Conservation (phyloP, 37 sponge, comb jelly and placozoan species). For the Tethya wilhelma region DNA sequence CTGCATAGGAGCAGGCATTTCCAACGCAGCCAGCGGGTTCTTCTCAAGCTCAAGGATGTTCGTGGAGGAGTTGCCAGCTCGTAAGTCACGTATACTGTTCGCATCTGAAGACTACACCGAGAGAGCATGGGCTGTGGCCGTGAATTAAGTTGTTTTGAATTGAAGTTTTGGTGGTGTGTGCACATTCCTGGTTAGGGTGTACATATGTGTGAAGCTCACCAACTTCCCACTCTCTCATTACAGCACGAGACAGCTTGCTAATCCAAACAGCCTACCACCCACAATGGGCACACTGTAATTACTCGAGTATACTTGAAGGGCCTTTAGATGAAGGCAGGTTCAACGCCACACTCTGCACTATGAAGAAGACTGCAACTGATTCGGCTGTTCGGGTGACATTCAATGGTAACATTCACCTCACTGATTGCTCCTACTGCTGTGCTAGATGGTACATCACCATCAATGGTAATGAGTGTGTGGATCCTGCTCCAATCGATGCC, state of each 20-base stretch:
- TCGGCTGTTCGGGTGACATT: constrained; percentile 51
- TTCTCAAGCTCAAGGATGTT: constrained; percentile 57
- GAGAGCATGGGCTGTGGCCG: too few species aligned
- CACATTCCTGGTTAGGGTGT: background rate
- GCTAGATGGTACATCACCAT: constrained; percentile 70
- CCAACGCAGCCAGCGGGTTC: constrained; percentile 58
- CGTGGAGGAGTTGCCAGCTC: constrained; percentile 59
- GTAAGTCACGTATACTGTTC: constrained; percentile 13
- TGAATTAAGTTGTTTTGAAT: too few species aligned
- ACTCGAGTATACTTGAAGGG: background rate
- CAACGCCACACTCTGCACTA: constrained; percentile 18
- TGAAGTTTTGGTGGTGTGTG: background rate
- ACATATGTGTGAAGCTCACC: background rate
- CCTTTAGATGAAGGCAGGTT: constrained; percentile 6
- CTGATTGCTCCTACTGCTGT: constrained; percentile 55
- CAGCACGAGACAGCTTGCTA: constrained; percentile 20
- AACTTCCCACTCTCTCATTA: background rate
- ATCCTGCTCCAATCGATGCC: constrained; percentile 69
- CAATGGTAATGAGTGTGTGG: constrained; percentile 57
- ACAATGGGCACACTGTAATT: constrained; percentile 27
- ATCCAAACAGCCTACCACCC: constrained; percentile 15
- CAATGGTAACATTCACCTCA: constrained; percentile 54
- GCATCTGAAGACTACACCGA: too few species aligned
- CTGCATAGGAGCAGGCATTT: constrained; percentile 31
- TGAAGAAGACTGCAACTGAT: constrained; percentile 37